These are phyloP conservation scores for Haliclona indistincta DNA, from an alignment of 37 sponge, comb jelly and placozoan species.

Conservation along the genomic window DNA sequence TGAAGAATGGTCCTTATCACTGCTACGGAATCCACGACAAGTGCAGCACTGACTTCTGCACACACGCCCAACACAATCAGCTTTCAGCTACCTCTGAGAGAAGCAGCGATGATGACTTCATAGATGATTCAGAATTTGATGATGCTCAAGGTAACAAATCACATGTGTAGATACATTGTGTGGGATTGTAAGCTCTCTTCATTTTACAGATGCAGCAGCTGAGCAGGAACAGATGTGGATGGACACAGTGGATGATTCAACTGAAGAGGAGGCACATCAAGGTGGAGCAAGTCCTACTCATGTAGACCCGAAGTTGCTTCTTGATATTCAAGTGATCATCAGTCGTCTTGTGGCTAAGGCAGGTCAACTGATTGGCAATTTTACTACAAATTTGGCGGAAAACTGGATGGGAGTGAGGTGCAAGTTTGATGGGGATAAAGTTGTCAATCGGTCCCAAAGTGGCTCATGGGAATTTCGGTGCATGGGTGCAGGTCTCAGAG, in stretches of 20 bases:
- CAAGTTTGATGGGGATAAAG: slow-evolving; percentile 41
- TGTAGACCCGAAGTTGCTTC: slow-evolving; percentile 2
- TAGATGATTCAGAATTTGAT: too few relatives aligned
- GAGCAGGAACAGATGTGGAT: too few relatives aligned
- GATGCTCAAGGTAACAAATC: too few relatives aligned
- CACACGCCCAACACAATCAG: too few relatives aligned
- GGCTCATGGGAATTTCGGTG: slow-evolving; percentile 37
- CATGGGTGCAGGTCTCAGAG: slow-evolving; percentile 23
- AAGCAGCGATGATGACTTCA: too few relatives aligned
- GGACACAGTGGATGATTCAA: too few relatives aligned
- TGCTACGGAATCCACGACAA: slow-evolving; percentile 28
- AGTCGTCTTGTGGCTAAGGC: slow-evolving; percentile 3
- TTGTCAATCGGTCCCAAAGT: slow-evolving; percentile 17
- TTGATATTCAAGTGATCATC: not conserved
- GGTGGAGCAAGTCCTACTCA: too few relatives aligned
- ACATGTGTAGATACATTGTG: too few relatives aligned
- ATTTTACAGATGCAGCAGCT: too few relatives aligned
- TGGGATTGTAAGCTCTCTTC: too few relatives aligned
- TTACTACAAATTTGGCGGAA: slow-evolving; percentile 30
- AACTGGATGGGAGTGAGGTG: slow-evolving; percentile 20
- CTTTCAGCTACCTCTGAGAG: too few relatives aligned
- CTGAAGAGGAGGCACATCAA: too few relatives aligned
- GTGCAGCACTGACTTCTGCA: slow-evolving; percentile 55
- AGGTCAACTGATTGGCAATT: slow-evolving; percentile 18
- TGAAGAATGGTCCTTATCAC: slow-evolving; percentile 40